Evolutionary conservation across 2,888 invertebrate genomes (phyloP).

Genomic region (Agriopis marginaria): DNA sequence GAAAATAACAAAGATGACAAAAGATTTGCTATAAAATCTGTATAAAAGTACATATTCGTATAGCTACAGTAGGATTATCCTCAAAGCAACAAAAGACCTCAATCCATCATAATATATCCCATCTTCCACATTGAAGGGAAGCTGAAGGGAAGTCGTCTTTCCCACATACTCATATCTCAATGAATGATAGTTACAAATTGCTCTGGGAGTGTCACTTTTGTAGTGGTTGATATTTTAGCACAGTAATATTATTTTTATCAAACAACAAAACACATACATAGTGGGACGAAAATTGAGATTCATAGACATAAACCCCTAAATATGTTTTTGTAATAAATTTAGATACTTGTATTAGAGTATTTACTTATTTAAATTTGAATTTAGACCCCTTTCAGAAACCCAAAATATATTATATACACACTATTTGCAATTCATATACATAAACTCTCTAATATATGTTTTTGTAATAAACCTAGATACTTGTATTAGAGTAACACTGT

Average conservation of each 20-base stretch:
- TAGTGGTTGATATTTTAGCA: conserved; percentile 6
- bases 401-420: no score
- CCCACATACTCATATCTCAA: conserved; percentile 13
- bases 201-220: conserved; percentile 10
- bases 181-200: conserved; percentile 23
- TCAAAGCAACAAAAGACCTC: conserved; percentile 16
- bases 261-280: not conserved
- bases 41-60: not conserved
- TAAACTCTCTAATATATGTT: no score
- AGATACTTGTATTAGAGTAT: no score
- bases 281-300: no score
- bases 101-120: conserved; percentile 22
- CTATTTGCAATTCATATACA: no score
- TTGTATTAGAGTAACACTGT: no score
- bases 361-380: no score
- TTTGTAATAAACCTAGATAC: no score
- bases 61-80: conserved; percentile 5
- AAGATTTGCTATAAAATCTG: conserved; percentile 1
- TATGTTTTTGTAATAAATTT: no score
- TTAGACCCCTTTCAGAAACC: no score
- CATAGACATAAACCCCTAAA: no score
- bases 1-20: not conserved
- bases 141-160: conserved; percentile 17
- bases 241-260: not conserved
- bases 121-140: conserved; percentile 17